These are phyloP conservation scores for Pollenia griseotomentosa DNA, from an alignment of 2,888 invertebrate species.

Conservation along the genomic window DNA sequence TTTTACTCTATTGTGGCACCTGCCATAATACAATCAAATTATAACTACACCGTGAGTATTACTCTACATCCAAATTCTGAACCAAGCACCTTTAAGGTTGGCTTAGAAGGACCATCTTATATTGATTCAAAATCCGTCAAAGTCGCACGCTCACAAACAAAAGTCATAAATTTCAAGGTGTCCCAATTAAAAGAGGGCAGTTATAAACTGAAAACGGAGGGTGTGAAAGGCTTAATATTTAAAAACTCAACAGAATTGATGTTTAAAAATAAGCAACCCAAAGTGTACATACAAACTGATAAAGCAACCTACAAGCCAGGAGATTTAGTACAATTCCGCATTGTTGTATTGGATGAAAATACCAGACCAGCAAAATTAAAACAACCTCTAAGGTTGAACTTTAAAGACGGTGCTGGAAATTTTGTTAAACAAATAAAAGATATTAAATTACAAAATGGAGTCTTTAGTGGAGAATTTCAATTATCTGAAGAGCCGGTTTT, in stretches of 20 bases:
- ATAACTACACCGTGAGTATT: constrained; percentile 93
- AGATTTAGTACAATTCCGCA: constrained; percentile 89
- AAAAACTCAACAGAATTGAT: constrained; percentile 88
- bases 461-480: constrained; percentile 90
- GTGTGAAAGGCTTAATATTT: constrained; percentile 90
- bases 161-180: constrained; percentile 90
- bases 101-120: constrained; percentile 89
- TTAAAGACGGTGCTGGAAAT: constrained; percentile 90
- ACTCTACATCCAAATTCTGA: constrained; percentile 84
- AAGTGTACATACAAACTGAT: constrained; percentile 95
- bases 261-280: constrained; percentile 88
- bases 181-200: constrained; percentile 67
- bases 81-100: constrained; percentile 87
- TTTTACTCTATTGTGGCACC: constrained; percentile 92
- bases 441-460: constrained; percentile 88
- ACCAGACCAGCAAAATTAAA: constrained; percentile 86
- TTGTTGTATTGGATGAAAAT: constrained; percentile 89
- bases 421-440: constrained; percentile 92
- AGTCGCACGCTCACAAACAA: constrained; percentile 89
- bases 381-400: constrained; percentile 77
- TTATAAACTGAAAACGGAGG: constrained; percentile 81
- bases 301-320: constrained; percentile 95
- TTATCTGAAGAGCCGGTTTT: constrained; percentile 92
- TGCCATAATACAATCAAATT: constrained; percentile 92
- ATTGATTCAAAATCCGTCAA: constrained; percentile 89